Percentiles rank a stretch among this genome's conserved stretches.
Evolutionary conservation across 30 jellyfish, hydroid and myxozoan species (phyloP).

Genomic region (Rhopilema esculentum): DNA sequence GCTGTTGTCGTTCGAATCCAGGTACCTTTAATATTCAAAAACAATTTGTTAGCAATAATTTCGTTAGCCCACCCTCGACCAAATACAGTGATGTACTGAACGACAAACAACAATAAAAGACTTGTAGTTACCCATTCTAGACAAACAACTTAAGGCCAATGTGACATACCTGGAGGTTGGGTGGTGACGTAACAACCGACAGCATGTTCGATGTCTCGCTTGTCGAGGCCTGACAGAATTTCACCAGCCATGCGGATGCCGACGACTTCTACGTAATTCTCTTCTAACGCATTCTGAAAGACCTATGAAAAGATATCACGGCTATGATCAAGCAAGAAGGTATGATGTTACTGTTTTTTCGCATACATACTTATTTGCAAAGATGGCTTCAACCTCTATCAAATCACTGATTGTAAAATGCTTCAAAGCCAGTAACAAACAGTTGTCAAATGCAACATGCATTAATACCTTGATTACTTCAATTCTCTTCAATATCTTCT

Average conservation of each 20-base stretch:
- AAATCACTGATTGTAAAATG: too few species aligned
- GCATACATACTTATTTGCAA: too few species aligned
- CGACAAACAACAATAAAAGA: too few species aligned
- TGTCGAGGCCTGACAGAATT: constrained; percentile 90
- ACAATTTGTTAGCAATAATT: background rate
- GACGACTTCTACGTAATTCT: constrained; percentile 89
- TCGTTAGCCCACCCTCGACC: too few species aligned
- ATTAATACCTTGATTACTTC: constrained; percentile 74
- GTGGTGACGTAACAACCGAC: constrained; percentile 78
- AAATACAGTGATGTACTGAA: too few species aligned
- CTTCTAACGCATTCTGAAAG: constrained; percentile 81
- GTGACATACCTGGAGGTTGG: constrained; percentile 78
- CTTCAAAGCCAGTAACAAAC: background rate
- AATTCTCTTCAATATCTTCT: constrained; percentile 73
- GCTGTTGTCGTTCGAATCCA: constrained; percentile 94
- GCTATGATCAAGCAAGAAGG: background rate
- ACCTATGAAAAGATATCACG: constrained; percentile 31
- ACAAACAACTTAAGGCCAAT: too few species aligned
- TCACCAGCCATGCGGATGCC: constrained; percentile 92
- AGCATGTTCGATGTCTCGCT: constrained; percentile 88
- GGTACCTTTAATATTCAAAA: constrained; percentile 76
- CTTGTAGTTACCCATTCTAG: too few species aligned
- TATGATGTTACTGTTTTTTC: too few species aligned
- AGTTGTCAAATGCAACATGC: background rate
- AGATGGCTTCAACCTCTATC: too few species aligned